Evolutionary conservation across 2,888 invertebrate genomes (phyloP), one percentile per base, ranked within the genome.

Genomic region (Hybos culiciformis): DNA sequence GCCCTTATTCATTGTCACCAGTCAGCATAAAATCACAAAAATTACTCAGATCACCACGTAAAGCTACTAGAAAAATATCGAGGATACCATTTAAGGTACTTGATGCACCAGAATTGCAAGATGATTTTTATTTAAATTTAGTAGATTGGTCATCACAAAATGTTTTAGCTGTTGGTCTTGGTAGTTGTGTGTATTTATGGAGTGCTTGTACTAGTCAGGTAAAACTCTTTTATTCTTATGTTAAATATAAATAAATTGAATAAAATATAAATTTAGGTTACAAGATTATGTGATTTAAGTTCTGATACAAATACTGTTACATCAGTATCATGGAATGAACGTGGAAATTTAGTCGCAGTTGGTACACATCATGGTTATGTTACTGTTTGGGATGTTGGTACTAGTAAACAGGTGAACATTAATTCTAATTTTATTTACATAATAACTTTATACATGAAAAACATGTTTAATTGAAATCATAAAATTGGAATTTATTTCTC

Each of bases 111-210:
- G 66, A 66, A 45, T 51, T 66, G 44, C 66, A 97, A 69, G 98
- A 99, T 68, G 98, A 99, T 70, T 99, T 98, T 72, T 96, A 96
- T 65, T 70, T 99, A 53, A 98, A 99, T 69, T 75, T 99, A 48
- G 97, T 99, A 26, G 98, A 98, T 66, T 98, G 98, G 98, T 96
- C 96, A 5, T 90, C 94, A 41, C 93, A 93, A 68, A 99, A 99
- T 67, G 92, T 98, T 26, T 78, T 98, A 47, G 93, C 94, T 62
- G 98, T 98, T 4, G 98, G 97, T 0, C 72, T 99, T 17, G 94
- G 94, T 24, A 91, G 91, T 57, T 96, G 96, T 63, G 98, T 98
- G 1, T 98, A 98, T 65, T 70, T 98, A 46, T 98, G 98, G 98
- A 96, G 93, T 56, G 98, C 98, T 9, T 93, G 92, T 61, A 98